phyloP scores from a whole-genome alignment of 2,888 invertebrate genomes.

The Eupelmus urozonus region DNA sequence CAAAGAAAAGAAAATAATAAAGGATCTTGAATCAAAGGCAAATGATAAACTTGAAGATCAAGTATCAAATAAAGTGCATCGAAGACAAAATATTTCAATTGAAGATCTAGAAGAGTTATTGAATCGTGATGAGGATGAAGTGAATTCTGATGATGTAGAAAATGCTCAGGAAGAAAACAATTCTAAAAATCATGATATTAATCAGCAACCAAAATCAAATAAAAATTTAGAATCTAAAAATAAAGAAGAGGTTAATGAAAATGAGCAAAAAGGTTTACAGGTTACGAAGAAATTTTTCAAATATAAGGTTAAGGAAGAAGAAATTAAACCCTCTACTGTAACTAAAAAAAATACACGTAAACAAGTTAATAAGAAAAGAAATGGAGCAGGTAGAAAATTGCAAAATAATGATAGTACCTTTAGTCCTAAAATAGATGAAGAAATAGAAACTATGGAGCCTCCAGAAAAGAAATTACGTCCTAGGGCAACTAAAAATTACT shows the following conservation, averaged over 20 bases:
- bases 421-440: background rate
- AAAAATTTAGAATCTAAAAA: background rate
- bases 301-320: conserved; percentile 12
- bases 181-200: conserved; percentile 9
- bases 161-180: no score
- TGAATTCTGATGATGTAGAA: no score
- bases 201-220: background rate
- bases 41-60: background rate
- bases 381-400: background rate
- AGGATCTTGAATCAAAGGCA: background rate
- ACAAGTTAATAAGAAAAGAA: conserved; percentile 20
- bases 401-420: conserved; percentile 37
- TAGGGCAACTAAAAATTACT: conserved; percentile 54
- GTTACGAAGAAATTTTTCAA: conserved; percentile 57
- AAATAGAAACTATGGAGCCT: conserved; percentile 16
- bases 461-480: conserved; percentile 45
- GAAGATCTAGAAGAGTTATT: conserved; percentile 42
- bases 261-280: background rate
- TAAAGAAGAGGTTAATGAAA: background rate
- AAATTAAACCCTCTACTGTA: background rate
- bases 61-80: background rate
- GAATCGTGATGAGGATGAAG: conserved; percentile 46
- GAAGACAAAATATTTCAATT: conserved; percentile 40
- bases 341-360: background rate
- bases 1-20: background rate